Percentiles rank a stretch among this genome's conserved stretches.
Conservation (phyloP, 2,113 vertebrate genomes). For the Gobio gobio region DNA sequence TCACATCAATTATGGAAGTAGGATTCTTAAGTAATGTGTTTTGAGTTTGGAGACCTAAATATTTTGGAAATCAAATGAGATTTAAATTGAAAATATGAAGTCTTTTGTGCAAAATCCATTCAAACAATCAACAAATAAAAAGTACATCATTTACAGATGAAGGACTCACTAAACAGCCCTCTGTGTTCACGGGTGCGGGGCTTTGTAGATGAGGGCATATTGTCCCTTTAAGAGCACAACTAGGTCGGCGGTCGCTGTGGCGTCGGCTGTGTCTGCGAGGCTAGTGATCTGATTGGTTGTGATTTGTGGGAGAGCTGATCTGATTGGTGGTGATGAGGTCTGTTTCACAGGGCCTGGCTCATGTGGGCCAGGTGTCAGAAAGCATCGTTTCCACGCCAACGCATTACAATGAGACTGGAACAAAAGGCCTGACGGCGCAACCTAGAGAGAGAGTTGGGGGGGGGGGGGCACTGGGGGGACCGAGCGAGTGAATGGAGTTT, state of each 20-base stretch:
- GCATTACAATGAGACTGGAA: conserved; percentile 45
- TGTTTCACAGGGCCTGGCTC: conserved; percentile 66
- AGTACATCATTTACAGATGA: conserved; percentile 37
- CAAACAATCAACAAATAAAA: not conserved
- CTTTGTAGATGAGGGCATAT: conserved; percentile 26
- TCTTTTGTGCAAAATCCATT: not conserved
- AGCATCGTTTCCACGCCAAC: conserved; percentile 63
- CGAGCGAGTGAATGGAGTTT: conserved; percentile 7
- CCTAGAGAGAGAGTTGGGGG: not conserved
- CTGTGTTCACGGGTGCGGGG: conserved; percentile 25
- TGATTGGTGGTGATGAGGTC: conserved; percentile 68
- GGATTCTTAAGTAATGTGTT: not conserved
- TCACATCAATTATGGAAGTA: not conserved
- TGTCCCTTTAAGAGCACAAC: conserved; percentile 68
- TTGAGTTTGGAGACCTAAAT: conserved; percentile 16
- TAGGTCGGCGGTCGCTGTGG: conserved; percentile 63
- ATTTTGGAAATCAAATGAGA: not conserved
- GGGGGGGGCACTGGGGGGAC: not conserved
- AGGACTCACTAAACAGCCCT: conserved; percentile 27
- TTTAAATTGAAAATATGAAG: not conserved
- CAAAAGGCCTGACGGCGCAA: conserved; percentile 41
- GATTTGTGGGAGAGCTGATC: conserved; percentile 62
- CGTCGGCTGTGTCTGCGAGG: conserved; percentile 52
- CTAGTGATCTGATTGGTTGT: conserved; percentile 67
- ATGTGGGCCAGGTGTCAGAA: conserved; percentile 66